These are phyloP conservation scores for Alectoris magna DNA, from an alignment of 2,797 vertebrate species.

Conservation along the genomic window DNA sequence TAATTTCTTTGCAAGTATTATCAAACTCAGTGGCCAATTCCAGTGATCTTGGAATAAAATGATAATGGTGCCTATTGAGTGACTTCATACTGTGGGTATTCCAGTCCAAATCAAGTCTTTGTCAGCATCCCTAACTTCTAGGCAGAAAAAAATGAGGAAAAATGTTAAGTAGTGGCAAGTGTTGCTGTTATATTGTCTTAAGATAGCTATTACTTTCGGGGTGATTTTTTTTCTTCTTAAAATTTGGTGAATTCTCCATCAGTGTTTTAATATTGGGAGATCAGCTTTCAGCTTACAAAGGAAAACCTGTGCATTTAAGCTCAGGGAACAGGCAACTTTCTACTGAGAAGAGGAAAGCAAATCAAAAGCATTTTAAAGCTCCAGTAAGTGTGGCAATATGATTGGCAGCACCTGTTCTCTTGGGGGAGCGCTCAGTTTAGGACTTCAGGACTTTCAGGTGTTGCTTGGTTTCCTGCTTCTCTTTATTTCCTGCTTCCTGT, in stretches of 20 bases:
- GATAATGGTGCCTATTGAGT: neutral
- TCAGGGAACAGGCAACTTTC: neutral
- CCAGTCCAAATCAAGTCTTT: neutral
- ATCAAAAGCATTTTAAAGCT: neutral
- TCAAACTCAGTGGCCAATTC: neutral
- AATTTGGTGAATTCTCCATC: neutral
- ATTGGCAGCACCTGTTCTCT: neutral
- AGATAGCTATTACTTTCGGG: neutral
- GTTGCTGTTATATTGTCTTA: neutral
- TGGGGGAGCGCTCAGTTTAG: neutral
- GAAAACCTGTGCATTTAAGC: neutral
- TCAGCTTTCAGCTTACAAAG: neutral
- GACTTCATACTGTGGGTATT: neutral
- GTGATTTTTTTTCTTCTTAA: neutral
- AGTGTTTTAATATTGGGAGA: neutral
- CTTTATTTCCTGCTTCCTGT: neutral
- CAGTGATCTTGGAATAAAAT: neutral
- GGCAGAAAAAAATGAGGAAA: neutral
- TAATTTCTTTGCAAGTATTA: neutral
- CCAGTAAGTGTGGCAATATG: neutral
- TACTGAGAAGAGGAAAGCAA: neutral
- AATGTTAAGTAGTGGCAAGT: neutral
- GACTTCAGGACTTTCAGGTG: neutral
- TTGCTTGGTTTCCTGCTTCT: neutral
- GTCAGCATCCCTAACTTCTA: neutral